Evolutionary conservation across 2,797 vertebrate genomes (phyloP).

Genomic region (Sebastes reedi): DNA sequence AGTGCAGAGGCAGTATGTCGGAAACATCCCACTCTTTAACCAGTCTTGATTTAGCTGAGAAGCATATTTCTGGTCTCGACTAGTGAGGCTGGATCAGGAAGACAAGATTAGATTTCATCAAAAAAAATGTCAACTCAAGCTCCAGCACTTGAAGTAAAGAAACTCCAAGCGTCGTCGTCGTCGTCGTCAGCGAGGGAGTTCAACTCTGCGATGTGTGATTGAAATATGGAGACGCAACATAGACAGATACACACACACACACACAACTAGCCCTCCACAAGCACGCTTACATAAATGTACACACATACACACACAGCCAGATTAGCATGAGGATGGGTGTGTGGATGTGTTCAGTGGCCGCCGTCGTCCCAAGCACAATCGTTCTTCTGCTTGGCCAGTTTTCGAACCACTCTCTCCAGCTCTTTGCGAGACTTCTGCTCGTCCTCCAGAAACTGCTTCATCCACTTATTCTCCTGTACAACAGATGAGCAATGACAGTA

Average conservation of each 20-base stretch:
- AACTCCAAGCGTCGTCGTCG: conserved; percentile 7
- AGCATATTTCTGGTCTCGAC: conserved; percentile 20
- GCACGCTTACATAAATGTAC: background rate
- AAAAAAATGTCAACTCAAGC: conserved; percentile 7
- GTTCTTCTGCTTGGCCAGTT: conserved; percentile 94
- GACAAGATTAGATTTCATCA: conserved; percentile 24
- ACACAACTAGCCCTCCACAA: conserved; percentile 5
- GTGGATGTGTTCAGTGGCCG: conserved; percentile 79
- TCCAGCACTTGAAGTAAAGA: conserved; percentile 25
- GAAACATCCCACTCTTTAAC: conserved; percentile 20
- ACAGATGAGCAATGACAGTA: background rate
- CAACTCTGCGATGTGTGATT: conserved; percentile 33
- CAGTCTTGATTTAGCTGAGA: conserved; percentile 34
- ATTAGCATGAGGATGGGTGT: background rate
- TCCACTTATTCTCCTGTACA: conserved; percentile 93
- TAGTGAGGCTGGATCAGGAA: conserved; percentile 40
- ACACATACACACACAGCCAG: background rate
- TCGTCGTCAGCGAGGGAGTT: conserved; percentile 9
- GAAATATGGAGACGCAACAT: conserved; percentile 52
- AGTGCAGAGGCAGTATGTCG: conserved; percentile 45
- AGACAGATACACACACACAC: conserved; percentile 21
- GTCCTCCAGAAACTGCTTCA: conserved; percentile 97
- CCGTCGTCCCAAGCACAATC: conserved; percentile 90
- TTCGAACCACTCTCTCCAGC: conserved; percentile 92
- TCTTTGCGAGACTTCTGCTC: conserved; percentile 96